phyloP scores from a whole-genome alignment of 2,113 vertebrate species.

The Zosterops japonicus region DNA sequence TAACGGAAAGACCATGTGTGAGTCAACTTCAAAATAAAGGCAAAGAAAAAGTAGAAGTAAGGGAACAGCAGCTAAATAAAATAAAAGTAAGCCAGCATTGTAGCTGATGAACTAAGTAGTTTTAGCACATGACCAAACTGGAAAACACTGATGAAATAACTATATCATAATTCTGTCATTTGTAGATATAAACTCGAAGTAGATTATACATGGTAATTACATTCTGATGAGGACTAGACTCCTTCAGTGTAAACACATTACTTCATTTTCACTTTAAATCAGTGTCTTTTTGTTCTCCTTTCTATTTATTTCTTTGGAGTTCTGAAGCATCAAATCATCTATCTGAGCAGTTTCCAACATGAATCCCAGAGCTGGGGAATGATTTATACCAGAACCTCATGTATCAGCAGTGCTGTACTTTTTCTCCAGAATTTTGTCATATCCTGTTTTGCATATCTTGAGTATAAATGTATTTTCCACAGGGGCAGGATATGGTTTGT shows the following conservation, averaged over 20 bases:
- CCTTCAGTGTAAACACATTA: neutral
- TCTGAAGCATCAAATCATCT: constrained; percentile 45
- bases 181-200: neutral
- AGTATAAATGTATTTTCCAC: constrained; percentile 70
- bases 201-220: neutral
- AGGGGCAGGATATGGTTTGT: constrained; percentile 35
- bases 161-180: neutral
- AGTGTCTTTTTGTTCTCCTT: constrained; percentile 31
- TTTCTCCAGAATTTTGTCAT: constrained; percentile 61
- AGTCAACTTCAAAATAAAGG: neutral
- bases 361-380: constrained; percentile 42
- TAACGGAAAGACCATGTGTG: neutral
- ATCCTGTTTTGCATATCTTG: constrained; percentile 68
- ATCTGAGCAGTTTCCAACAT: constrained; percentile 38
- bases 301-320: constrained; percentile 11
- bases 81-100: neutral
- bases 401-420: constrained; percentile 37
- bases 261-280: constrained; percentile 42
- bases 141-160: neutral
- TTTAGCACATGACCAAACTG: neutral
- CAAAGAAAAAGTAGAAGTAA: neutral
- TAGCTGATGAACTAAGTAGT: neutral
- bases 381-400: constrained; percentile 66
- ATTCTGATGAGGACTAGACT: neutral
- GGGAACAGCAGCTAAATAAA: neutral